Evolutionary conservation across 2,113 vertebrate species (phyloP).

Genomic region (Psophia crepitans): DNA sequence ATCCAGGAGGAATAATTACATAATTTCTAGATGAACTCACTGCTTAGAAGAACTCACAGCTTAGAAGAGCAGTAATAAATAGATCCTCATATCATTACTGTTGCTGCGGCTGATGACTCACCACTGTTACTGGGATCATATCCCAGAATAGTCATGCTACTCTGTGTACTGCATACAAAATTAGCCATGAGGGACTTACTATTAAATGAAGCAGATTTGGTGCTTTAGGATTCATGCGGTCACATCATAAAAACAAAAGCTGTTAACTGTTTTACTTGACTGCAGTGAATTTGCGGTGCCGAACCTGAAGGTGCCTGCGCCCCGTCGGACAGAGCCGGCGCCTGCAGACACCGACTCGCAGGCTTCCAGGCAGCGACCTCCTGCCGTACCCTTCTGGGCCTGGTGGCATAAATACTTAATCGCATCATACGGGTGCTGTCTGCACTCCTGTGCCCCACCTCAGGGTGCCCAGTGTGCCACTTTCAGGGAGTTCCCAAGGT

Average conservation of each 20-base stretch:
- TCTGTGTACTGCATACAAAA: slow-evolving; percentile 41
- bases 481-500: background rate
- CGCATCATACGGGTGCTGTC: background rate
- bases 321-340: background rate
- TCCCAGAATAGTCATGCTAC: slow-evolving; percentile 61
- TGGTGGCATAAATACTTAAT: background rate
- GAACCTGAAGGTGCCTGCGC: background rate
- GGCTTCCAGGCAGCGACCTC: accelerated
- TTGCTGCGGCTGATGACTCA: slow-evolving; percentile 70
- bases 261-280: background rate
- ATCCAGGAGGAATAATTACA: slow-evolving; percentile 79
- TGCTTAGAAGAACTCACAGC: slow-evolving; percentile 16
- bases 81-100: slow-evolving; percentile 62
- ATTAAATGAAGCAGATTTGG: background rate
- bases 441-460: background rate
- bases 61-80: slow-evolving; percentile 70
- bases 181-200: slow-evolving; percentile 36
- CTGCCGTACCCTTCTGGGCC: accelerated
- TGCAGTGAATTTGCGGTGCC: background rate
- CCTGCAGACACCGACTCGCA: accelerated
- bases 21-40: slow-evolving; percentile 69
- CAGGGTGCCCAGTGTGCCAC: too few relatives aligned
- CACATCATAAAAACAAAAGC: background rate
- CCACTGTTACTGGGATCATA: slow-evolving; percentile 49
- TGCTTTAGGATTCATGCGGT: background rate